Base-by-base conservation (phyloP, 2,113 vertebrate genomes). In the Delphinapterus leucas region DNA sequence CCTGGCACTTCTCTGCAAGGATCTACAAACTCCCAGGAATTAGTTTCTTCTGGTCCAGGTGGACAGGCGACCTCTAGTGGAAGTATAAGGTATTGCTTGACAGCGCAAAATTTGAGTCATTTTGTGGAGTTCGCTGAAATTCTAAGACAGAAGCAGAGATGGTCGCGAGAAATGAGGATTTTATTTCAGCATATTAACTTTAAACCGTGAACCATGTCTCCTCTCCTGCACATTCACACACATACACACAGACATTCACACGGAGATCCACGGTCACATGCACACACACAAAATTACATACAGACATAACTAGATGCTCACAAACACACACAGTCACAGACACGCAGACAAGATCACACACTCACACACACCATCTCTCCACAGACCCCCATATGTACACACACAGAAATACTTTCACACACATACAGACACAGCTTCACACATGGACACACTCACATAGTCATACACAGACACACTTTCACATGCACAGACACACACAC, bases 1-100 rank as follows among this genome's bases (percentile, higher is more conserved):
- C 28, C 28, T 8, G 49, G 6, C 20, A 26, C 26, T n/a, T 74
- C 71, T 44, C 47, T 38, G 49, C 33, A 71, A 92, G 31, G 5
- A 41, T 58, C 63, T 49, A 11, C 47, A 33, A 81, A 83, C 17
- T 28, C 60, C n/a, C 33, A 17, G 18, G 8, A 94, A 86, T 70
- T 87, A 3, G 12, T 60, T 87, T 90, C n/a, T 81, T 94, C 38
- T 1, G 3, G 17, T 10, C 8, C 4, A 90, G 65, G 79, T n/a
- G 28, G 49, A 53, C 49, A 26, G 73, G 44, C 47, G 85, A 1
- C 92, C 89, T 96, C 97, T 88, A 71, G 89, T 83, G 92, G 85
- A 77, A 11, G 2, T 2, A 20, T 0, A 1, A 15, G 38, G 63
- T 90, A 93, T 79, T 79, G 92, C 68, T 47, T 23, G 31, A 47